Evolutionary conservation across 2,888 invertebrate species (phyloP), one percentile per base, ranked within the genome.

Genomic region (Ophioninae sp.): DNA sequence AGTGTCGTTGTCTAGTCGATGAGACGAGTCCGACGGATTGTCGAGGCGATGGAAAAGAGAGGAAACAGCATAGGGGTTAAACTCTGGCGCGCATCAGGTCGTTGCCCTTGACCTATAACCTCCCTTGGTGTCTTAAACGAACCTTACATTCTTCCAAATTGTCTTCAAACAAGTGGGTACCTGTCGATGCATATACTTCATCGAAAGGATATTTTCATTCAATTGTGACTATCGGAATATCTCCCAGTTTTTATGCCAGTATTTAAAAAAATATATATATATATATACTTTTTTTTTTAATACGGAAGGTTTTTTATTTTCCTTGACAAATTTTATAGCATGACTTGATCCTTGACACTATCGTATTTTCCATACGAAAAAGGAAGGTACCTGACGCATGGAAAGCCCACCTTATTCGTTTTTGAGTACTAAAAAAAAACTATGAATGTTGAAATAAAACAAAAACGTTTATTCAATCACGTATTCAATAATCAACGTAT

Each of bases 21-120:
- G 84, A 79, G 80, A 85, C 72, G 17, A 80, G 81, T 77, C 79
- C 84, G 85, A 85, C 81, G 85, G 82, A 85, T 83, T 23, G 64
- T 62, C 80, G 84, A 83, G 86, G 85, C 82, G 56, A 20, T 8
- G 70, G 59, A n/a, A 41, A 13, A 7, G 57, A 39, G 7, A 30
- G 23, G 56, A 56, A 50, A 20, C 7, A 30, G 37, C 3, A 39
- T 7, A 39, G 44, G 20, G 41, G 61, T 23, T 86, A 86, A 83
- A 85, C 88, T 86, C 87, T 87, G 75, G 85, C 85, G 88, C 87
- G 88, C 87, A 88, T 87, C 88, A 88, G 90, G 89, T 90, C 90
- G 89, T 91, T 91, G 90, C 88, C 90, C 91, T 91, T 92, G 92
- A 92, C 92, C 92, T 88, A 91, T 87, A 90, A 89, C 89, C 86